These are phyloP conservation scores for Vidua macroura DNA, from an alignment of 2,113 vertebrate genomes.

Conservation along the genomic window DNA sequence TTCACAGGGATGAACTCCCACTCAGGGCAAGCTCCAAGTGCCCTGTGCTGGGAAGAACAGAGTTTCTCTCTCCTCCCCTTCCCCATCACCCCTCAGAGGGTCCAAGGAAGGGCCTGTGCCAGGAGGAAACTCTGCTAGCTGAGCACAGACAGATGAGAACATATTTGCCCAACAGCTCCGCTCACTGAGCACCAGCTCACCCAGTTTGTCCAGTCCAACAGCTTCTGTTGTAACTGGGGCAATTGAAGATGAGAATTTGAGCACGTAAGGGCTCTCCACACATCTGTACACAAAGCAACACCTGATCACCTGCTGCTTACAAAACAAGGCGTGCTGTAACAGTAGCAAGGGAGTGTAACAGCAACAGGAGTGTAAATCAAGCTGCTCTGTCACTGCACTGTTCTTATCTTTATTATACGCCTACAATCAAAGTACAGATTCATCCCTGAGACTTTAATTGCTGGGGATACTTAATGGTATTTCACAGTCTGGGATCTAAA, in stretches of 20 bases:
- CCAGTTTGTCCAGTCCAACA: constrained; percentile 18
- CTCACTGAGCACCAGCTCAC: not conserved
- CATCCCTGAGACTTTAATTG: not conserved
- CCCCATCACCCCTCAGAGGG: not conserved
- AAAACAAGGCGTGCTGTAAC: not conserved
- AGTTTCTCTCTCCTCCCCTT: not conserved
- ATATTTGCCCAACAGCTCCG: not conserved
- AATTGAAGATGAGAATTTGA: not conserved
- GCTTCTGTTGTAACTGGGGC: constrained; percentile 10
- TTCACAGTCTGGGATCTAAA: not conserved
- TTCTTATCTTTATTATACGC: not conserved
- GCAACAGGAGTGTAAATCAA: not conserved
- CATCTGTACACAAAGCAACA: not conserved
- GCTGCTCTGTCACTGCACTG: not conserved
- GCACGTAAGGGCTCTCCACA: not conserved
- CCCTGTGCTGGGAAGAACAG: not conserved
- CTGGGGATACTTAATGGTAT: not conserved
- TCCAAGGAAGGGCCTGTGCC: not conserved
- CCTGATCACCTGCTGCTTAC: not conserved
- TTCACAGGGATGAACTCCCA: not conserved
- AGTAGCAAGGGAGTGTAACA: not conserved
- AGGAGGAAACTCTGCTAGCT: not conserved
- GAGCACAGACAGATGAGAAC: not conserved
- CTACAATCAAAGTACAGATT: not conserved
- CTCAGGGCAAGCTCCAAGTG: not conserved